Evolutionary conservation across 2,797 vertebrate genomes (phyloP), one percentile per base, ranked within the genome.

Genomic region (Channallabes apus): DNA sequence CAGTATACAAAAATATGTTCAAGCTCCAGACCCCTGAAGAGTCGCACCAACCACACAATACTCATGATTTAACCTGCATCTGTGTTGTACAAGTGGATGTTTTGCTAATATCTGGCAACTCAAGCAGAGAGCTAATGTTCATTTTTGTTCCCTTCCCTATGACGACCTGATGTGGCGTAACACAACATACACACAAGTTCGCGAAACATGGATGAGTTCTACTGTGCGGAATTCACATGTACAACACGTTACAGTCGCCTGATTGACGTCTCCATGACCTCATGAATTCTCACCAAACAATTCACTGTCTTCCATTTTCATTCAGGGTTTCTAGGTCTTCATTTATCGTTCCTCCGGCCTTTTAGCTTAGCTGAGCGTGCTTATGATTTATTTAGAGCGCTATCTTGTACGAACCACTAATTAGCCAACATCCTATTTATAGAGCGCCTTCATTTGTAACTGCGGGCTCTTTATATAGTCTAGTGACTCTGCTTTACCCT

Each of bases 381-480:
- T 65, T 80, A 65, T 82, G 32, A 83, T 51, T 84, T 79, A 58
- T 68, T 79, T 78, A 62, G 46, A 75, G 27, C 41, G 17, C 78
- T 80, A 67, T 29, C 78, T 65, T 51, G 46, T 71, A 62, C 54
- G 15, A 56, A 54, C 51, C 75, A 65, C 46, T 84, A 68, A 76
- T 77, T 76, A 76, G 59, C 38, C 32, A 22, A 22, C 24, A 12
- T 20, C 22, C 78, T 80, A 65, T 80, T 80, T 80, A 67, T 80
- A 80, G 78, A 29, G 14, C 2, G 41, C 1, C 78, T 80, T 54
- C n/a, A 64, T 80, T 65, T 54, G 59, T 64, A 64, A 46, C 59
- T 17, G 58, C 14, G 77, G 78, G 3, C 38, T 51, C 62, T 80
- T 80, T 65, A 80, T 80, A 64, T 17, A 46, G 78, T 64, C 78